Base-by-base conservation (phyloP, 2,797 vertebrate genomes). In the Myripristis murdjan region DNA sequence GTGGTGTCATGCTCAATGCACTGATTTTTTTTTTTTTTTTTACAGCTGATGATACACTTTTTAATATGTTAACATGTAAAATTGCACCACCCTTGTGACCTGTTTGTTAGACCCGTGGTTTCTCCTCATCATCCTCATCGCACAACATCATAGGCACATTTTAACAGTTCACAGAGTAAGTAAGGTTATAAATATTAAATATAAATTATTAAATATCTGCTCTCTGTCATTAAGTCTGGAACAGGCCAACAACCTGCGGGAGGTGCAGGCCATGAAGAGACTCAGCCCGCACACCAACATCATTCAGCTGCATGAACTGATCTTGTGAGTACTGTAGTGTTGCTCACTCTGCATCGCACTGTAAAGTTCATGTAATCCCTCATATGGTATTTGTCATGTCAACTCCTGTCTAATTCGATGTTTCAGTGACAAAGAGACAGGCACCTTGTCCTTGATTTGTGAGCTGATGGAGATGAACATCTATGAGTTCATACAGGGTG, bases 391-490 rank as follows among this genome's bases (percentile, higher is more conserved):
- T 2, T 63, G 28, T 1, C 2, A 3, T 5, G 5, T 59, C 5
- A 10, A 23, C 35, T 31, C 53, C 41, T n/a, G 64, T 58, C 22
- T 31, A 26, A 58, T 43, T 15, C 12, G 16, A 64, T 63, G 8
- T 91, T 90, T 84, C 83, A 98, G 97, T 73, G 95, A 97, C 92
- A 95, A 94, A 90, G 96, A 95, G 82, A 89, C 92, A 31, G 96
- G 93, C 55, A 96, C 92, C 15, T 91, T 97, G 70, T 96, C 95
- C 79, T 85, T 96, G 80, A 95, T 97, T 81, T 95, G 96, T 93
- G 97, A 98, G 91, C 95, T 98, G 84, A 97, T 96, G 96, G 94
- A 97, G 80, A 96, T 97, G 96, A 98, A 96, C 93, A 95, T 97
- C 88, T 97, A 96, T 78, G 95, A 99, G 83, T 91, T 96, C 61